These are phyloP conservation scores for Leptoclinus maculatus DNA, from an alignment of 2,797 vertebrate genomes.

Conservation along the genomic window DNA sequence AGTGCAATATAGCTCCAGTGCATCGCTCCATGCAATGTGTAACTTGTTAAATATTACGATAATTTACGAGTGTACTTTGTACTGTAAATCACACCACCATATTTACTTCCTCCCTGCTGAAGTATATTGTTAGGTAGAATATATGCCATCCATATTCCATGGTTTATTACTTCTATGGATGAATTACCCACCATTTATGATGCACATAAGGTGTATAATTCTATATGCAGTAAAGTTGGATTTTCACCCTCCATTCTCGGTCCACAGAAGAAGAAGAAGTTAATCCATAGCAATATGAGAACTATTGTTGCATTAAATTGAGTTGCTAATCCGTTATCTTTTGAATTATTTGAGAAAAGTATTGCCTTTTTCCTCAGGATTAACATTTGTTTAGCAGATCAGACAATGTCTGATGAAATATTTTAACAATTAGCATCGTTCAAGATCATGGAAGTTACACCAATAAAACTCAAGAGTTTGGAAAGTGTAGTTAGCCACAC, in stretches of 20 bases:
- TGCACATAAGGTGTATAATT: slow-evolving; percentile 84
- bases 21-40: slow-evolving; percentile 62
- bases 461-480: slow-evolving; percentile 29
- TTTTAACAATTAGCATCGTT: background rate
- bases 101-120: slow-evolving; percentile 79
- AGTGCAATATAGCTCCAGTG: slow-evolving; percentile 31
- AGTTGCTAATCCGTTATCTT: slow-evolving; percentile 54
- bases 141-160: slow-evolving; percentile 81
- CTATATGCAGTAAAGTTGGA: slow-evolving; percentile 81
- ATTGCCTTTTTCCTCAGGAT: slow-evolving; percentile 19
- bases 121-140: slow-evolving; percentile 82
- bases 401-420: slow-evolving; percentile 11
- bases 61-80: slow-evolving; percentile 82
- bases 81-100: slow-evolving; percentile 78
- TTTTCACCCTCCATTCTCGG: slow-evolving; percentile 56
- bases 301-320: slow-evolving; percentile 51
- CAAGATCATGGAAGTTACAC: background rate
- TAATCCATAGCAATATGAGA: slow-evolving; percentile 49
- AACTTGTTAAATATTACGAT: slow-evolving; percentile 79
- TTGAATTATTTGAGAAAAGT: slow-evolving; percentile 35
- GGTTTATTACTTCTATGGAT: slow-evolving; percentile 82
- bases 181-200: slow-evolving; percentile 83
- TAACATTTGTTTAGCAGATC: slow-evolving; percentile 18
- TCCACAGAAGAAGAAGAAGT: slow-evolving; percentile 55
- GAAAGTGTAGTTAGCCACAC: slow-evolving; percentile 24